A percentile compares a stretch with the other conserved stretches of the same genome.
Evolutionary conservation across 2,797 vertebrate species (phyloP).

Genomic region (Chaetophractus vellerosus): DNA sequence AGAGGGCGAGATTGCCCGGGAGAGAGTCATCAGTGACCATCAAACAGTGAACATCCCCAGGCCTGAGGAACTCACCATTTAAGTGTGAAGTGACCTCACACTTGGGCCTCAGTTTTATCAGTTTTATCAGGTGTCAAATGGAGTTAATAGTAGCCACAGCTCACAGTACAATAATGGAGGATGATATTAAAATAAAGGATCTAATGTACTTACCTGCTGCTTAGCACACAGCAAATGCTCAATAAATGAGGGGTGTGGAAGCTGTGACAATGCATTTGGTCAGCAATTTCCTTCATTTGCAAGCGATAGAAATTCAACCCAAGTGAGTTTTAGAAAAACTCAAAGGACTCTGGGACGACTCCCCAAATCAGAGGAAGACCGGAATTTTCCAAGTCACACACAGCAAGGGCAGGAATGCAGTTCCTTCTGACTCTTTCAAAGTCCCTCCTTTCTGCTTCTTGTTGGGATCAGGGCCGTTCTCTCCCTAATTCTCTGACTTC

Average conservation of each 20-base stretch:
- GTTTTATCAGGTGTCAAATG: no score
- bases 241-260: neutral
- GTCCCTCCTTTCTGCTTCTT: neutral
- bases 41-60: neutral
- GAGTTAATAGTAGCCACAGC: neutral
- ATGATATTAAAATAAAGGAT: neutral
- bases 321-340: neutral
- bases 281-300: neutral
- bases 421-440: neutral
- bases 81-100: neutral
- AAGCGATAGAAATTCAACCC: constrained; percentile 19
- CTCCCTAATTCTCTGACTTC: neutral
- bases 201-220: rapidly evolving
- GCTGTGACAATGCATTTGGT: neutral
- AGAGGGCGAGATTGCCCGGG: neutral
- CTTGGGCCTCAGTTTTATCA: neutral
- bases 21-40: neutral
- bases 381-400: neutral
- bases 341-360: neutral
- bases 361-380: neutral
- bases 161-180: neutral
- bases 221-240: neutral
- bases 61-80: neutral
- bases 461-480: neutral
- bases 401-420: neutral